Base-by-base conservation (phyloP, 2,888 invertebrate genomes). In the Microdon myrmicae region DNA sequence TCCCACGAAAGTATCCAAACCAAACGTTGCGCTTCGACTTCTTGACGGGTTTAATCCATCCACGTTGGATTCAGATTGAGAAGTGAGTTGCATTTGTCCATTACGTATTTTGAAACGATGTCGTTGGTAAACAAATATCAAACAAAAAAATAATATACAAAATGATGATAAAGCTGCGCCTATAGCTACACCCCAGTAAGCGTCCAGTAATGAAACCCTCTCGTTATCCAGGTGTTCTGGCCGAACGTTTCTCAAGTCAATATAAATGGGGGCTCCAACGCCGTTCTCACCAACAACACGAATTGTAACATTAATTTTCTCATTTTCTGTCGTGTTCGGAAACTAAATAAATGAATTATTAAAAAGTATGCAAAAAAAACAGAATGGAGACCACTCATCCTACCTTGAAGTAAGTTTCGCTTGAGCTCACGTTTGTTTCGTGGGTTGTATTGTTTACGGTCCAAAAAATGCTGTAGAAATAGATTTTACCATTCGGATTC, bases 251-350 rank as follows among this genome's bases (percentile, higher is more conserved):
- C 72, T 69, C 39, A 79, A 58, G 59, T 79, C 75, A 7, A 79
- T 74, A 38, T 71, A 79, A 34, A 79, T 75, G 2, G 79, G 79
- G 1, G 78, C 75, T 0, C 79, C 79, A 2, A 76, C 73, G 4
- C 79, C 80, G 1, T 75, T 77, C 20, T 77, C 77, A 1, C 80
- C 79, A 7, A 79, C 74, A 2, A 79, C 80, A 5, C 79, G 74
- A 2, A 80, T 72, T 6, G 79, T 75, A 22, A 80, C 75, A 66
- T 79, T 77, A 26, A 80, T 76, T 70, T 76, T 76, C 13, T 78
- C 76, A 5, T 72, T 71, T 44, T 79, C 76, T 4, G 77, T 75
- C 9, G 79, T 72, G 38, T 79, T 79, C 13, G 79, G 79, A 51
- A 80, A 79, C 79, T 75, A 34, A 4, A 60, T 60, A 44, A n/a